Evolutionary conservation across 1,140 invertebrate genomes (phyloP).

Genomic region (Orius insidiosus): DNA sequence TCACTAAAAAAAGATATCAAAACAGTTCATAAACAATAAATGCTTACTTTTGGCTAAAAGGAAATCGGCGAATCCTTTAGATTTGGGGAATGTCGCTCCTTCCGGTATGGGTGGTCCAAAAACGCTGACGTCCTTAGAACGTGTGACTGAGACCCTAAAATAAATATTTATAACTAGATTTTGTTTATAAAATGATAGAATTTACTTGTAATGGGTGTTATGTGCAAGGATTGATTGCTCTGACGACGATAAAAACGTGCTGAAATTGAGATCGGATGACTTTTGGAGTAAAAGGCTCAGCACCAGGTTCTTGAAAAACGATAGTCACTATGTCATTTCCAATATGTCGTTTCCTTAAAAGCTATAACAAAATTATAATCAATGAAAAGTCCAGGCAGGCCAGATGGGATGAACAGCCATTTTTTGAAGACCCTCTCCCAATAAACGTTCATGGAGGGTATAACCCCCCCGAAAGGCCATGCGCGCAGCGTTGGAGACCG

Average conservation of each 20-base stretch:
- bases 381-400: no score
- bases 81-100: constrained; percentile 68
- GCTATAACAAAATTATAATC: constrained; percentile 28
- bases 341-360: constrained; percentile 81
- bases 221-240: constrained; percentile 75
- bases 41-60: constrained; percentile 67
- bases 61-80: constrained; percentile 81
- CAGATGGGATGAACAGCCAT: no score
- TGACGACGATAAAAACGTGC: constrained; percentile 92
- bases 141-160: constrained; percentile 67
- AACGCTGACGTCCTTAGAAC: constrained; percentile 87
- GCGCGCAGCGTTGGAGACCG: no score
- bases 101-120: constrained; percentile 87
- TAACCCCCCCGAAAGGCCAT: no score
- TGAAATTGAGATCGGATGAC: constrained; percentile 91
- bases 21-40: not conserved
- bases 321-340: constrained; percentile 94
- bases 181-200: constrained; percentile 3
- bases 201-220: constrained; percentile 66
- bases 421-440: no score
- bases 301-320: constrained; percentile 91
- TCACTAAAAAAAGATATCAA: constrained; percentile 34
- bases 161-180: not conserved
- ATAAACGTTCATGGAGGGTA: no score
- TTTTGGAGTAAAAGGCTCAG: constrained; percentile 78